Evolutionary conservation across 64 coral and sea anemone genomes (phyloP), one percentile per base, ranked within the genome.

Genomic region (Orbicella faveolata): DNA sequence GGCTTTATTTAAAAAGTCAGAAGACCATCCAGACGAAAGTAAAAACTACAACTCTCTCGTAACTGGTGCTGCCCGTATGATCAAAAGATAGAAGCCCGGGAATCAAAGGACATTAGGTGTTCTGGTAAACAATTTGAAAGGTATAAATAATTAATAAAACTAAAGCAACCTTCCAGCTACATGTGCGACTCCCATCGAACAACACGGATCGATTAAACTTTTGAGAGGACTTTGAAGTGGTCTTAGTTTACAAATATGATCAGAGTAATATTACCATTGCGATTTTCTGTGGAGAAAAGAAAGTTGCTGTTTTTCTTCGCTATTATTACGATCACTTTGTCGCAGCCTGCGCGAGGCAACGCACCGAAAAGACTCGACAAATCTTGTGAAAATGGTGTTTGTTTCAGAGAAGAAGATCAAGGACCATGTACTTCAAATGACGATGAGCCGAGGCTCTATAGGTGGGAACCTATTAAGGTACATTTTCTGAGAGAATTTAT

Each of bases 381-480:
- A 52, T 70, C 41, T 68, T 97, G 95, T 63, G 95, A 97, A 84
- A 97, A 97, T 89, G 95, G 95, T 2, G 92, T 97, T 9, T 97
- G 95, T 20, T 83, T 61, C 62, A 79, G 95, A 44, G 78, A 87
- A 4, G 34, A 97, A 75, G 92, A 97, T 30, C 88, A 81, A 53
- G 95, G 95, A 2, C 95, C 95, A 1, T 97, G 95, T 39, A 61
- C 53, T 15, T 66, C 80, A 11, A 79, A 91, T 70, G 74, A 90
- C 16, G 84, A 94, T 35, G 83, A 91, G 78, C 86, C 83, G 59
- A 87, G 81, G 48, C 88, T 97, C 6, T 94, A 78, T 57, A 84
- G 95, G 64, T 97, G 95, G 95, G 92, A 97, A n/a, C 95, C 95
- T 70, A 72, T 97, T 17, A 91, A 77, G 92, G 95, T 91, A 87